Evolutionary conservation across 23 tunicate species (phyloP), one percentile per base, ranked within the genome.

Genomic region (Corella eumyota): DNA sequence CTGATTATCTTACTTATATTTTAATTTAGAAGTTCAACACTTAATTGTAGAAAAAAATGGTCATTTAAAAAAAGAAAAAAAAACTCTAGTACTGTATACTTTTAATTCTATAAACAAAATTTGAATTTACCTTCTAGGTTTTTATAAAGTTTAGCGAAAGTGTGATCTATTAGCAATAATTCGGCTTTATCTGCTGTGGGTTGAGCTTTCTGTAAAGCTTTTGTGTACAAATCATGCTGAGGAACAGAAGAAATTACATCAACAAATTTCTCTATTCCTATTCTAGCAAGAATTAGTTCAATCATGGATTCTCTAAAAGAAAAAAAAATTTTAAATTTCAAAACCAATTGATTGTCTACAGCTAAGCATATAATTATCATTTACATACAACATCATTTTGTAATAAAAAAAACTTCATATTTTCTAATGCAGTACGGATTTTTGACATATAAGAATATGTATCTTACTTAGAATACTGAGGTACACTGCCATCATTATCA

Each of bases 401-500:
- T n/a, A n/a, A n/a, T n/a, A n/a, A n/a, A n/a, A n/a, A n/a, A n/a
- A n/a, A n/a, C n/a, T n/a, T n/a, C n/a, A n/a, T n/a, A n/a, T n/a
- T n/a, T n/a, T n/a, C n/a, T n/a, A n/a, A n/a, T n/a, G n/a, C n/a
- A n/a, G n/a, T n/a, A n/a, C n/a, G n/a, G n/a, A n/a, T n/a, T n/a
- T n/a, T n/a, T n/a, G 15, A 40, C 48, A 40, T 15, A 15, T 40
- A 9, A 40, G 13, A 11, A 33, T 17, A 35, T n/a, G 35, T 36
- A 15, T 36, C 70, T 38, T 38, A 78, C 85, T 88, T 88, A 4
- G 96, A 66, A 33, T 83, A 73, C 25, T 79, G 96, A 5, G 66
- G 68, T 1, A 88, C 87, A 21, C 81, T 72, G 2, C 78, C 84
- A 73, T 88, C 90, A 67, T 88, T 88, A 45, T 88, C 84, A 22